phyloP scores from a whole-genome alignment of 2,888 invertebrate species.

The Lamellibrachia columna region DNA sequence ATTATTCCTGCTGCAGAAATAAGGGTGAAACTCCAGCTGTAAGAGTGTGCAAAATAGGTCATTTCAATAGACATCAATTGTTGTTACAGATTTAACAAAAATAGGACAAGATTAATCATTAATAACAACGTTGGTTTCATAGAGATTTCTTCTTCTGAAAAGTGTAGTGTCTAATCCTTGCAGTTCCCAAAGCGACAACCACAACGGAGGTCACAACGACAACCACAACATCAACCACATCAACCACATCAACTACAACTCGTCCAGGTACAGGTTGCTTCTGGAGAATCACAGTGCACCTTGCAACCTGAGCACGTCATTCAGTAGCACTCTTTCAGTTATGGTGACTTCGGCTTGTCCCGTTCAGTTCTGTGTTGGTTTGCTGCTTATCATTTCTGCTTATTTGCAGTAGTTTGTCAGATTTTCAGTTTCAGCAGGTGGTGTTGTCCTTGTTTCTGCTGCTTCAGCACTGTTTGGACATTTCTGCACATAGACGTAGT shows the following conservation, averaged over 20 bases:
- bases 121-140: not conserved
- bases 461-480: not conserved
- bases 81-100: not conserved
- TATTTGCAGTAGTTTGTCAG: not conserved
- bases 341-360: not conserved
- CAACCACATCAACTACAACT: not conserved
- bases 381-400: not conserved
- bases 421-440: not conserved
- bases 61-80: not conserved
- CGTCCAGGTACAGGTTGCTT: not conserved
- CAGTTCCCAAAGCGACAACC: not conserved
- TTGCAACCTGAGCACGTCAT: not conserved
- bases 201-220: not conserved
- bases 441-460: not conserved
- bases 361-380: not conserved
- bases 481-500: not conserved
- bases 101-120: not conserved
- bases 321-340: not conserved
- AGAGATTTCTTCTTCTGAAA: not conserved
- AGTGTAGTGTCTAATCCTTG: not conserved
- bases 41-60: too few species aligned
- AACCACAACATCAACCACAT: not conserved
- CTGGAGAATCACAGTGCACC: not conserved
- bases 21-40: too few species aligned
- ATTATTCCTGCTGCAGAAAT: too few species aligned